These are phyloP conservation scores for Clitarchus hookeri DNA, from an alignment of 2,888 invertebrate species.

Conservation along the genomic window DNA sequence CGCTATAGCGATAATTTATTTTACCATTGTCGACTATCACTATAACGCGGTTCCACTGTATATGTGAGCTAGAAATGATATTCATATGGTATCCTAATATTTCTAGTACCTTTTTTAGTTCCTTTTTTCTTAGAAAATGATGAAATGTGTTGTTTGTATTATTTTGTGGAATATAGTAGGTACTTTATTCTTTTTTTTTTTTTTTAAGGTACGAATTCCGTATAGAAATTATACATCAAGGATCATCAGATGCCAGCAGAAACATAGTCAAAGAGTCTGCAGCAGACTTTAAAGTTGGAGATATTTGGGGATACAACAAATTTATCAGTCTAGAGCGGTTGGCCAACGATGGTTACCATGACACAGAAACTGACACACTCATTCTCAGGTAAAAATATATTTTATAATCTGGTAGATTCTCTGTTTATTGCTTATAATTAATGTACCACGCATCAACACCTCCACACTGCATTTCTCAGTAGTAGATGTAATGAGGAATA, in stretches of 20 bases:
- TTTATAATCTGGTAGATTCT: too few relatives aligned
- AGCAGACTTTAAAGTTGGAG: constrained; percentile 93
- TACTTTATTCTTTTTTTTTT: constrained; percentile 36
- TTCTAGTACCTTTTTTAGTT: too few relatives aligned
- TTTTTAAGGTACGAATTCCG: constrained; percentile 83
- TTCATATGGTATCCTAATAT: too few relatives aligned
- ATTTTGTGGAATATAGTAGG: constrained; percentile 18
- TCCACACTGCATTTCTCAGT: too few relatives aligned
- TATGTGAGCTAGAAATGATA: too few relatives aligned
- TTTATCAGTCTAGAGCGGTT: constrained; percentile 89
- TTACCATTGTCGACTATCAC: too few relatives aligned
- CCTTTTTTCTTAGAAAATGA: too few relatives aligned
- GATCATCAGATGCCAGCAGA: constrained; percentile 77
- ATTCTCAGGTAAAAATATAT: constrained; percentile 67
- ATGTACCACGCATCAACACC: too few relatives aligned
- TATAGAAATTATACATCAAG: constrained; percentile 94
- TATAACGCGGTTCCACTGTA: too few relatives aligned
- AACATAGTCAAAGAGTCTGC: constrained; percentile 94
- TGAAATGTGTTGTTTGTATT: neutral
- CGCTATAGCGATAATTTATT: too few relatives aligned
- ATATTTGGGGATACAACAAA: constrained; percentile 95
- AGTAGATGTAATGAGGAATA: too few relatives aligned
- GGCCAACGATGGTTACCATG: constrained; percentile 88
- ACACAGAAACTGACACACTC: constrained; percentile 80
- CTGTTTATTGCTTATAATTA: too few relatives aligned